phyloP scores from a whole-genome alignment of 2,113 vertebrate species.

The Lophotis ruficrista region DNA sequence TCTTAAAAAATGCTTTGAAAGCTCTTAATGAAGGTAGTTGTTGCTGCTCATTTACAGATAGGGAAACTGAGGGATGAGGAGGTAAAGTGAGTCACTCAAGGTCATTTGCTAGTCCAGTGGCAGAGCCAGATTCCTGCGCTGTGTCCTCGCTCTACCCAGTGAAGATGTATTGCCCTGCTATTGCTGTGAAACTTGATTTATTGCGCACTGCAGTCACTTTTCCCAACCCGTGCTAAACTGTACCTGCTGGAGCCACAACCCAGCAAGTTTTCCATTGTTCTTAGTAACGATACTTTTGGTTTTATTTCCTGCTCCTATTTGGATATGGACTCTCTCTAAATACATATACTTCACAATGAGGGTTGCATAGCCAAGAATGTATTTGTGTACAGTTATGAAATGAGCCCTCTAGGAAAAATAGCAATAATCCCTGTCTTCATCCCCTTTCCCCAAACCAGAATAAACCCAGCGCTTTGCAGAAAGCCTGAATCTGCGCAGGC shows the following conservation, averaged over 20 bases:
- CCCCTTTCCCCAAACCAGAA: background rate
- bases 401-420: background rate
- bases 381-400: background rate
- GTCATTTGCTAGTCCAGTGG: background rate
- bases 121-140: background rate
- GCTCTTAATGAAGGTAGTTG: background rate
- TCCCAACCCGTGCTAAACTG: background rate
- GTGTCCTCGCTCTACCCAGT: background rate
- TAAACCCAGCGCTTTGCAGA: constrained; percentile 6
- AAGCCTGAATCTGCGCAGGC: constrained; percentile 6
- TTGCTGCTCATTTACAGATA: background rate
- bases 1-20: background rate
- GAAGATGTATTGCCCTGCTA: background rate
- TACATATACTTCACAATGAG: background rate
- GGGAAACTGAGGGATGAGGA: background rate
- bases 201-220: background rate
- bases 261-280: background rate
- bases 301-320: background rate
- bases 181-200: background rate
- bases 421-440: background rate
- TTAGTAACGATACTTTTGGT: background rate
- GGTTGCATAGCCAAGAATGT: background rate
- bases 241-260: background rate
- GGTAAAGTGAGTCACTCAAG: background rate
- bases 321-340: background rate